Evolutionary conservation across 2,888 invertebrate species (phyloP), one percentile per base, ranked within the genome.

Genomic region (Lasius fuliginosus): DNA sequence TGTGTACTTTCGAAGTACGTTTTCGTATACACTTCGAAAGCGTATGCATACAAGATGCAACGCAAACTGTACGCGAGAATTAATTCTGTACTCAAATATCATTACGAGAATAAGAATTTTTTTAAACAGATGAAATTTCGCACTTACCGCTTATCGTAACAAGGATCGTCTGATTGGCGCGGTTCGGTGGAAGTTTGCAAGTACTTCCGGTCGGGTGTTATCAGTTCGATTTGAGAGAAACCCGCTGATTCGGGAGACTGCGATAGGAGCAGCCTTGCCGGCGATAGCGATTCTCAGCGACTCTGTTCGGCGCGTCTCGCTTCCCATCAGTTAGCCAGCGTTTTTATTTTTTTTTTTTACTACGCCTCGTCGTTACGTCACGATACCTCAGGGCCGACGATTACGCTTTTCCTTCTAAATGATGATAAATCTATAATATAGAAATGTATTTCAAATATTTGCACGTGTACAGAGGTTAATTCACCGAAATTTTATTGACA

Each of bases 131-230:
- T 67, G 2, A 65, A 53, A 53, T 53, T 65, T 53, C 2, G 2
- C 30, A 77, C 77, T 77, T 68, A 77, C 68, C 56, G n/a, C 40
- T 65, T 23, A 15, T 77, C n/a, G 15, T 49, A 49, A 49, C 11
- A 53, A 77, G n/a, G n/a, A 67, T 4, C 36, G 40, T 30, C 12
- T 11, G 68, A 77, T 56, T 49, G 65, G 33, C 11, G 33, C 62
- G 23, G 8, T 8, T 64, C 1, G 27, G 2, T 27, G 23, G 42
- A 30, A 18, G 6, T 40, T 40, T 4, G 49, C 33, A 30, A n/a
- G 30, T 68, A 77, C 68, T 77, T 68, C 68, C 77, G 68, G 68
- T 68, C 12, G 27, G 18, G 5, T 15, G 12, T 75, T 75, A 75
- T 75, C 75, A 67, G n/a, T 6, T n/a, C n/a, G 42, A 65, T 42